Conservation (phyloP, 2,888 invertebrate genomes). For the Autographa pulchrina region DNA sequence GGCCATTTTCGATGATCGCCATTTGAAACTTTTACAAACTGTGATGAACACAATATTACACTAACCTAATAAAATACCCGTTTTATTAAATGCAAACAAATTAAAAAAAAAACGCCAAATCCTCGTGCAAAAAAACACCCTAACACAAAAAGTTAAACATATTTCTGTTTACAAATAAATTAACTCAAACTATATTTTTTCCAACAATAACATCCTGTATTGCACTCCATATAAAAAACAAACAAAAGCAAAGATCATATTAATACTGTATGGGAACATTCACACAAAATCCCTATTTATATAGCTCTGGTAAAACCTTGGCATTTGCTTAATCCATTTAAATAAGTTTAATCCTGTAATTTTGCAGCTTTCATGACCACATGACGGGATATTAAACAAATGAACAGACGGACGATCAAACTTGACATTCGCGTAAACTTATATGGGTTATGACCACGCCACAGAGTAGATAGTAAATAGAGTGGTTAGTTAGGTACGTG, state of each 20-base stretch:
- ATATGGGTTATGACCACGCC: constrained; percentile 29
- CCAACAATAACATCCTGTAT: background rate
- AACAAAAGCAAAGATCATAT: constrained; percentile 22
- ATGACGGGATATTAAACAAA: constrained; percentile 44
- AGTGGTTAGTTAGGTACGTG: background rate
- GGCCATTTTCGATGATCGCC: too few species aligned
- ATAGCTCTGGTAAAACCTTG: constrained; percentile 23
- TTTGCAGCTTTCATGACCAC: constrained; percentile 38
- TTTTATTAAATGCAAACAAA: too few species aligned
- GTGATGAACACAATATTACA: too few species aligned
- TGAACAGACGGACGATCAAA: constrained; percentile 35
- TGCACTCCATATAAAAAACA: background rate
- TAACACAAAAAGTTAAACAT: too few species aligned
- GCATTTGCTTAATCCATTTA: constrained; percentile 22
- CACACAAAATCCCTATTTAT: constrained; percentile 32
- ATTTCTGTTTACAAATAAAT: too few species aligned
- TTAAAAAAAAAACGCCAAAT: too few species aligned
- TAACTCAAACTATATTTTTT: too few species aligned
- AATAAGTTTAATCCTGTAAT: constrained; percentile 43
- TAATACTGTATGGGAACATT: constrained; percentile 23
- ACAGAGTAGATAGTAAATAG: constrained; percentile 28
- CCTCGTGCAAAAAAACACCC: too few species aligned
- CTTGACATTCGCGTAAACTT: constrained; percentile 47
- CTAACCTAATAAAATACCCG: too few species aligned
- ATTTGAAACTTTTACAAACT: too few species aligned